Conservation (phyloP, 2,888 invertebrate species). For the Helicoverpa assulta region DNA sequence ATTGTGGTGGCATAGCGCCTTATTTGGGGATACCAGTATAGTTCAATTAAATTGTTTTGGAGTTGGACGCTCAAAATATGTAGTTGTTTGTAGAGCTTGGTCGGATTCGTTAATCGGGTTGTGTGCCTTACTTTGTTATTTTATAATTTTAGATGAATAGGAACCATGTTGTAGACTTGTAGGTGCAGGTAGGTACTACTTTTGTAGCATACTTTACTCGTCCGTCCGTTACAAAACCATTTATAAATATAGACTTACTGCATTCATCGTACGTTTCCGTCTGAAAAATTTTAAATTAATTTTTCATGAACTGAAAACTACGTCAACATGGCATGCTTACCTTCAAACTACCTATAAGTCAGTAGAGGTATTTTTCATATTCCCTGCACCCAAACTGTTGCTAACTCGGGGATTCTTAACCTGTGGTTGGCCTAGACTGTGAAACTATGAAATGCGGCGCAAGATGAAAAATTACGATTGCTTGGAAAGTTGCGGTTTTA, state of each 20-base stretch:
- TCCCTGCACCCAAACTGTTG: conserved; percentile 19
- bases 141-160: background rate
- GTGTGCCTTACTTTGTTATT: background rate
- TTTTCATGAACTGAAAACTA: conserved; percentile 7
- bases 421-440: background rate
- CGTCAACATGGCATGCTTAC: background rate
- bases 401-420: conserved; percentile 10
- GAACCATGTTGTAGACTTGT: background rate
- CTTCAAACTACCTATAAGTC: background rate
- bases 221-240: too few species aligned
- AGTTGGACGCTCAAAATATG: conserved; percentile 33
- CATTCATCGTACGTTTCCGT: background rate
- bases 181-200: too few species aligned
- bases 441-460: background rate
- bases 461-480: background rate
- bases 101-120: background rate
- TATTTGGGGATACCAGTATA: conserved; percentile 38
- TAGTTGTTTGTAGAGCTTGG: conserved; percentile 3
- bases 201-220: too few species aligned
- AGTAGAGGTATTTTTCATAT: background rate
- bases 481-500: background rate
- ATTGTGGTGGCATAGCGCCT: conserved; percentile 21
- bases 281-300: conserved; percentile 2
- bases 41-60: conserved; percentile 19
- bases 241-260: background rate